Percentiles rank a stretch among this genome's conserved stretches.
phyloP scores from a whole-genome alignment of 2,113 vertebrate species.

The Cebus imitator region DNA sequence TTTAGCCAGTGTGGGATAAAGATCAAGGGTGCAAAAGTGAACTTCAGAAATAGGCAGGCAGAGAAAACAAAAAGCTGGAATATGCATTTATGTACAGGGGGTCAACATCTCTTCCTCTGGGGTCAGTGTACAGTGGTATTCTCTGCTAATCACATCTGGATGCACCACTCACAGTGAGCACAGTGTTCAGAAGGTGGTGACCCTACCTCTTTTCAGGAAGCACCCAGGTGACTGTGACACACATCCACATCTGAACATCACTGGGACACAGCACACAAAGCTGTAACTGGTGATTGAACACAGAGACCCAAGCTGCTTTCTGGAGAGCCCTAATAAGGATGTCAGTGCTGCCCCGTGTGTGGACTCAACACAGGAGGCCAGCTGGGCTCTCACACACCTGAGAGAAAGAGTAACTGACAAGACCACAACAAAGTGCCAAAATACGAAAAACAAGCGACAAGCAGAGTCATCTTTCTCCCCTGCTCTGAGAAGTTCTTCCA shows the following conservation, averaged over 20 bases:
- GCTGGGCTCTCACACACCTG: neutral
- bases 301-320: rapidly evolving
- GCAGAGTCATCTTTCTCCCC: neutral
- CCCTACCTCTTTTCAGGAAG: neutral
- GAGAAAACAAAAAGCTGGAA: neutral
- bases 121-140: rapidly evolving
- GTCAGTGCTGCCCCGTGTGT: too few species aligned
- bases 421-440: neutral
- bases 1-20: neutral
- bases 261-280: neutral
- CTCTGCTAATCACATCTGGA: neutral
- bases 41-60: rapidly evolving
- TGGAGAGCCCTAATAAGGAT: too few species aligned
- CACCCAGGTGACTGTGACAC: neutral
- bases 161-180: neutral
- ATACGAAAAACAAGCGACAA: neutral
- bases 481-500: neutral
- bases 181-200: rapidly evolving
- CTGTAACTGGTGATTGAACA: rapidly evolving
- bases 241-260: neutral
- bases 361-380: rapidly evolving
- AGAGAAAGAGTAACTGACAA: neutral
- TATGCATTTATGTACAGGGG: rapidly evolving
- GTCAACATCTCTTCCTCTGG: too few species aligned
- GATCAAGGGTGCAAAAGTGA: neutral